Evolutionary conservation across 1,140 invertebrate genomes (phyloP).

Genomic region (Pachypsylla venusta): DNA sequence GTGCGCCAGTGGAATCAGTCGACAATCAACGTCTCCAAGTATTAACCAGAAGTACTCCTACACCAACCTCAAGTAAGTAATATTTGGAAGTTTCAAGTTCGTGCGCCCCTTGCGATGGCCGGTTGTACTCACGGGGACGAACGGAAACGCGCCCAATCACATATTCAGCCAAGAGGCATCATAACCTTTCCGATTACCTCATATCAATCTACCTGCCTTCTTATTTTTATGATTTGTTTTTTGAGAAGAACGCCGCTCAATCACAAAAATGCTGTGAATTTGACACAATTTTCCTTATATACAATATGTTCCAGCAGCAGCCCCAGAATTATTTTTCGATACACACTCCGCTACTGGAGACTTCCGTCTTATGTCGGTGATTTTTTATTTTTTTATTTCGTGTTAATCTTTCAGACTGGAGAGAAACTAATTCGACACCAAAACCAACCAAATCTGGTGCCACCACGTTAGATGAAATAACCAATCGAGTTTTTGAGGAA

Average conservation of each 20-base stretch:
- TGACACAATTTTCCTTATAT: too few relatives aligned
- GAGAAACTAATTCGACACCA: not conserved
- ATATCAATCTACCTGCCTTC: too few relatives aligned
- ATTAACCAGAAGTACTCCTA: slow-evolving; percentile 24
- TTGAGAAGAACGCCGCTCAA: not conserved
- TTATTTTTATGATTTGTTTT: too few relatives aligned
- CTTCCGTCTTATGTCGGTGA: not conserved
- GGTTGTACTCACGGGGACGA: too few relatives aligned
- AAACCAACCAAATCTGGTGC: slow-evolving; percentile 19
- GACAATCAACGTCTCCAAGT: slow-evolving; percentile 39
- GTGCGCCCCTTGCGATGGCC: too few relatives aligned
- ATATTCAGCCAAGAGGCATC: too few relatives aligned
- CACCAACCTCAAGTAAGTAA: slow-evolving; percentile 13
- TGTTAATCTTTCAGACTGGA: slow-evolving; percentile 12
- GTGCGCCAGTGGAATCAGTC: slow-evolving; percentile 37
- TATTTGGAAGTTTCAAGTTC: not conserved
- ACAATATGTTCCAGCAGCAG: too few relatives aligned
- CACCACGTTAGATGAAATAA: slow-evolving; percentile 57
- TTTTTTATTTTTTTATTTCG: slow-evolving; percentile 6
- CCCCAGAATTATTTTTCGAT: too few relatives aligned
- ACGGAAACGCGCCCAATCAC: too few relatives aligned
- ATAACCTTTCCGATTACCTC: too few relatives aligned
- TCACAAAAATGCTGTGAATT: not conserved
- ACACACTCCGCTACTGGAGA: too few relatives aligned
- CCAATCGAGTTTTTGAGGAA: slow-evolving; percentile 71